phyloP scores from a whole-genome alignment of 1,140 invertebrate species.

The Lasioglossum baleicum region DNA sequence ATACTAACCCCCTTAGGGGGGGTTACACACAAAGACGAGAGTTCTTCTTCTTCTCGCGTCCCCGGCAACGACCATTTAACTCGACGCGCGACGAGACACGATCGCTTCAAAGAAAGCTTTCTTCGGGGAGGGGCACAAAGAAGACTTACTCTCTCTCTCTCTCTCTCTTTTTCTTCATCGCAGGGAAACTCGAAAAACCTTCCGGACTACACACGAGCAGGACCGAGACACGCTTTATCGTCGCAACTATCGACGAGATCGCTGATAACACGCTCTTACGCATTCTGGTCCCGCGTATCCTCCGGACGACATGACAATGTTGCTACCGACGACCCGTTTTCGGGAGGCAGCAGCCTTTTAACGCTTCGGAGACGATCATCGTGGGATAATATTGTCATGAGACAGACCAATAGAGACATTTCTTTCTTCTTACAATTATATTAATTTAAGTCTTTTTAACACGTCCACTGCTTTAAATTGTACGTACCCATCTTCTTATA shows the following conservation, averaged over 20 bases:
- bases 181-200: background rate
- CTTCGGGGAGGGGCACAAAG: background rate
- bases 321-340: background rate
- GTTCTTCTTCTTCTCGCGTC: background rate
- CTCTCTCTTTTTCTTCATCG: background rate
- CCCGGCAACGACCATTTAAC: background rate
- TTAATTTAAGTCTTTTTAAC: too few relatives aligned
- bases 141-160: background rate
- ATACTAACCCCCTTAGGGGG: conserved; percentile 22
- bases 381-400: too few relatives aligned
- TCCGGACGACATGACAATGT: background rate
- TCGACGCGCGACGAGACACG: background rate
- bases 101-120: background rate
- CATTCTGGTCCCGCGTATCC: conserved; percentile 20
- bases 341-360: background rate
- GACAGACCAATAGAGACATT: too few relatives aligned
- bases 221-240: conserved; percentile 1
- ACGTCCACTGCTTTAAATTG: too few relatives aligned
- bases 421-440: too few relatives aligned
- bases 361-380: too few relatives aligned
- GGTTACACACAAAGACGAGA: background rate
- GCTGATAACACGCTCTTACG: conserved; percentile 1
- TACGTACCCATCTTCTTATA: too few relatives aligned
- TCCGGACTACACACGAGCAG: too few relatives aligned
- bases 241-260: conserved; percentile 1